These are phyloP conservation scores for Alloscopus bannaensis DNA, from an alignment of 2,888 invertebrate genomes.

Conservation along the genomic window DNA sequence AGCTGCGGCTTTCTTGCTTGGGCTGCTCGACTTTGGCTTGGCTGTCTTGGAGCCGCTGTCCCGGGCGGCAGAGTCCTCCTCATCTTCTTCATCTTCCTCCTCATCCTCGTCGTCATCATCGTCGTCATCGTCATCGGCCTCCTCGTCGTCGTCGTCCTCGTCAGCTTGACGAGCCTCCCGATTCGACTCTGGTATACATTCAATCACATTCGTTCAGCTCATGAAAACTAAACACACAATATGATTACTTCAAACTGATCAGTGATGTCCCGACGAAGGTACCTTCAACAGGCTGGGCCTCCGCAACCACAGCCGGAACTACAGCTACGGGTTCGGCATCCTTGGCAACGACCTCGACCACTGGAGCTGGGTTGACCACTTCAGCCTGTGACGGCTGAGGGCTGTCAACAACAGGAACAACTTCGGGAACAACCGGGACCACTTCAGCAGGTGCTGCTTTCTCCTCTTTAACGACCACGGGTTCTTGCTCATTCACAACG, in stretches of 20 bases:
- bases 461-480: background rate
- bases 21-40: constrained; percentile 50
- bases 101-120: constrained; percentile 72
- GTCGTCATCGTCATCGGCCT: constrained; percentile 68
- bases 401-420: background rate
- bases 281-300: constrained; percentile 36
- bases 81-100: constrained; percentile 70
- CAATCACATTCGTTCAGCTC: background rate
- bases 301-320: constrained; percentile 35
- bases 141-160: constrained; percentile 69
- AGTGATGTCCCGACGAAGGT: no score
- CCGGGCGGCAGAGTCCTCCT: constrained; percentile 55
- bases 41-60: constrained; percentile 26
- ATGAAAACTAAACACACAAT: no score
- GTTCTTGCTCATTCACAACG: constrained; percentile 13
- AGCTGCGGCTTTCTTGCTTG: constrained; percentile 45
- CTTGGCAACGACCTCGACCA: constrained; percentile 31
- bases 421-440: constrained; percentile 7
- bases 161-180: constrained; percentile 63
- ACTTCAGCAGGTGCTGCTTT: background rate
- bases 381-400: no score
- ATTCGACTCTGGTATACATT: constrained; percentile 33
- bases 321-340: constrained; percentile 24
- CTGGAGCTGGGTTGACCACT: constrained; percentile 16
- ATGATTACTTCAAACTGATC: background rate